Evolutionary conservation across 2,113 vertebrate species (phyloP), one percentile per base, ranked within the genome.

Genomic region (Copsychus sechellarum): DNA sequence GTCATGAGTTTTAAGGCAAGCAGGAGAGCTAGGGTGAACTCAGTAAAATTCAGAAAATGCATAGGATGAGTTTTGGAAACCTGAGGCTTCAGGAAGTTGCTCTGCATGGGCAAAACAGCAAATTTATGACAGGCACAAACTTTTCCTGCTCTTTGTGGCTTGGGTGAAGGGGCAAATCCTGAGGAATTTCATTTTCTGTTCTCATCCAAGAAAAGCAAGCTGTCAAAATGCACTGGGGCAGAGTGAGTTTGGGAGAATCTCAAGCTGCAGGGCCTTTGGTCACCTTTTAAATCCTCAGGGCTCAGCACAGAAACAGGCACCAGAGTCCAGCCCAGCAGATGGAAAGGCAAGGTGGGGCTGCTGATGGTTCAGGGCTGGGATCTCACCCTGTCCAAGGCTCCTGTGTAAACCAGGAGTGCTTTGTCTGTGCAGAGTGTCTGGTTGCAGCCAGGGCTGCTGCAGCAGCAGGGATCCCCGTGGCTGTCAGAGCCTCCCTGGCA

Each of bases 381-480:
- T 51, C 5, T 34, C n/a, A 13, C 47, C 45, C 14, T 40, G 34
- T 43, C 61, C 47, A 4, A 2, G 29, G 50, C 54, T 58, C 42
- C 26, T 13, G 28, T 20, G 36, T 16, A 3, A 22, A 2, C 1
- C 18, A 7, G 0, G 4, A 25, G 15, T 6, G 22, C 23, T 31
- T 48, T 47, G 1, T 31, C 40, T 8, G 7, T 51, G 9, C 17
- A 5, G 19, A 34, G 24, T 25, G 9, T 83, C 14, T 1, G 40
- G 11, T 40, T 65, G n/a, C 13, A 28, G 78, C 14, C 1, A 1
- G 8, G 0, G 1, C 53, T 20, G 89, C 66, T 2, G 5, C 38
- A 23, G 85, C 62, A 74, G 42, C 1, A 1, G 73, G 54, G 70
- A 73, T 88, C 81, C 87, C 7, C 34, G 5, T 0, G 1, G 64